Evolutionary conservation across 1,140 invertebrate genomes (phyloP).

Genomic region (Palaemon carinicauda): DNA sequence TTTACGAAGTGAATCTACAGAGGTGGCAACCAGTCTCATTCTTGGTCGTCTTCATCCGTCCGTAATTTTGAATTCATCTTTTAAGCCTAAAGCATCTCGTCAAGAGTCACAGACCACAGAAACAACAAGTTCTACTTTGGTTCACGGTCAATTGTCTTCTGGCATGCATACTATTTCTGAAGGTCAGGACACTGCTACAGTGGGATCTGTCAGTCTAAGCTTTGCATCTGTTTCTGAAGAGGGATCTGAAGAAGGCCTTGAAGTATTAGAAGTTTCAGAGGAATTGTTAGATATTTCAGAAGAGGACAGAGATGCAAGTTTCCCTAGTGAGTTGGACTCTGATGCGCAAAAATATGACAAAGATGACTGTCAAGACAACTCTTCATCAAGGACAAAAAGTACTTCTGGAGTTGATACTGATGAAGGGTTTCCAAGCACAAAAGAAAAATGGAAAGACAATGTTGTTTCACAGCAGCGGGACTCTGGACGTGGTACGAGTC

Average conservation of each 20-base stretch:
- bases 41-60: conserved; percentile 28
- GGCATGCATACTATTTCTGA: neutral
- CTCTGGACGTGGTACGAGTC: conserved; percentile 39
- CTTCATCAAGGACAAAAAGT: neutral
- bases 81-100: neutral
- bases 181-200: conserved; percentile 22
- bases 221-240: conserved; percentile 23
- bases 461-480: conserved; percentile 5
- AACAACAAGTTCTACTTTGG: neutral
- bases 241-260: conserved; percentile 13
- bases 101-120: neutral
- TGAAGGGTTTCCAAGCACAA: neutral
- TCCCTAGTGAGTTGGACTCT: conserved; percentile 25
- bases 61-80: neutral
- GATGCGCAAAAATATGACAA: neutral
- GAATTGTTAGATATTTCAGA: conserved; percentile 23
- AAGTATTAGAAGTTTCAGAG: conserved; percentile 22
- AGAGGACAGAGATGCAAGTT: conserved; percentile 12
- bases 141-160: neutral
- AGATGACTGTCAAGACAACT: neutral
- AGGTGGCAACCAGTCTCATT: conserved; percentile 40
- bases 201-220: conserved; percentile 35
- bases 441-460: neutral
- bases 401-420: neutral
- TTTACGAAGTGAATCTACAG: conserved; percentile 18